Conservation (phyloP, 2,888 invertebrate genomes). For the Drosophila neotestacea region DNA sequence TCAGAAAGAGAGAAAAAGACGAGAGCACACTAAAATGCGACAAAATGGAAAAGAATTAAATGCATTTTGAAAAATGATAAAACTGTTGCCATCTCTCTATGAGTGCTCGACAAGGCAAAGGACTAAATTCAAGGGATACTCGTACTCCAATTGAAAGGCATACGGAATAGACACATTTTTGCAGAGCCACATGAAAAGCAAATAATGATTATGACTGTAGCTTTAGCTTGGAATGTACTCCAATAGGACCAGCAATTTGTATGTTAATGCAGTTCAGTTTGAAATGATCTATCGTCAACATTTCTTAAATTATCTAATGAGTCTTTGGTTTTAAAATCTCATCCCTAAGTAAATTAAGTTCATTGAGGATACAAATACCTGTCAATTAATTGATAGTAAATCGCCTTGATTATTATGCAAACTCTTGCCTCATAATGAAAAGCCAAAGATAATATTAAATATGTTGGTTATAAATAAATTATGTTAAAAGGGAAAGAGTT, state of each 20-base stretch:
- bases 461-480: background rate
- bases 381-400: no score
- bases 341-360: no score
- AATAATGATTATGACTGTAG: background rate
- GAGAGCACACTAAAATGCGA: slow-evolving; percentile 59
- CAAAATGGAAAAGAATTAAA: slow-evolving; percentile 78
- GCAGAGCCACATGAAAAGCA: background rate
- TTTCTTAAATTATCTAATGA: no score
- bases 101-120: background rate
- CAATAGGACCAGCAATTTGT: no score
- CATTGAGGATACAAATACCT: no score
- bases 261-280: no score
- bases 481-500: background rate
- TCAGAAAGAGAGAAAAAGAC: slow-evolving; percentile 2
- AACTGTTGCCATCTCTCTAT: slow-evolving; percentile 24
- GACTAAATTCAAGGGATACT: background rate
- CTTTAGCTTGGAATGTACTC: no score
- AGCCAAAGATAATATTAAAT: no score
- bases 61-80: slow-evolving; percentile 74
- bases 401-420: no score
- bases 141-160: background rate
- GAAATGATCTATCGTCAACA: no score
- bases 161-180: background rate
- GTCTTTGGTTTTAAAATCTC: no score
- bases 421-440: no score